Evolutionary conservation across 1,140 invertebrate genomes (phyloP), one percentile per base, ranked within the genome.

Genomic region (Lerema accius): DNA sequence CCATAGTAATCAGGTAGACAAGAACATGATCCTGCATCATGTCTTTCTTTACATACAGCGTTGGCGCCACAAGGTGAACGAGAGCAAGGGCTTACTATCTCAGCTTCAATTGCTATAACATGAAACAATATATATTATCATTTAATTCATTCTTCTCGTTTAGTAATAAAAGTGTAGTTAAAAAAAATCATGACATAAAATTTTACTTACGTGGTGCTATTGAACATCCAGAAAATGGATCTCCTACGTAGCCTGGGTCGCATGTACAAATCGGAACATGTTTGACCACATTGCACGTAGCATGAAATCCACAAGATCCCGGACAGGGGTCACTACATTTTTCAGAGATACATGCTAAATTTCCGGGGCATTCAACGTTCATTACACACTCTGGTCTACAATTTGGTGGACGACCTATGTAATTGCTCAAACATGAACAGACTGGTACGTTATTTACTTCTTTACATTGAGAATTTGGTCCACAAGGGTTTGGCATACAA

Each of bases 41-140:
- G 92, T 50, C 93, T 91, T 90, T 96, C 95, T 86, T 95, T 94
- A 85, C 96, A 97, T 46, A 95, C 69, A 14, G 96, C 95, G 87
- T 97, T 97, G 3, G 94, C 91, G n/a, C 96, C 96, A 84, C 96
- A 97, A 9, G 96, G 96, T 42, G 92, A 94, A 40, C 92, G 92
- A 42, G 86, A 77, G 77, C 94, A 95, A 6, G 94, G 94, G 76
- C 92, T 92, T 61, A 86, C 89, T 48, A 89, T 65, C 77, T 83
- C 90, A 42, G 80, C 77, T 71, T 88, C 88, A 23, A 86, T 82
- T 14, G 71, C 87, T 90, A 84, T 56, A 83, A 83, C 11, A 59
- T 32, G 55, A 51, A 17, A 55, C 50, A 13, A 50, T 37, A 35
- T n/a, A n/a, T n/a, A n/a, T n/a, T n/a, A n/a, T n/a, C n/a, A n/a